phyloP scores from a whole-genome alignment of 2,113 vertebrate genomes.

The Coreoperca whiteheadi region DNA sequence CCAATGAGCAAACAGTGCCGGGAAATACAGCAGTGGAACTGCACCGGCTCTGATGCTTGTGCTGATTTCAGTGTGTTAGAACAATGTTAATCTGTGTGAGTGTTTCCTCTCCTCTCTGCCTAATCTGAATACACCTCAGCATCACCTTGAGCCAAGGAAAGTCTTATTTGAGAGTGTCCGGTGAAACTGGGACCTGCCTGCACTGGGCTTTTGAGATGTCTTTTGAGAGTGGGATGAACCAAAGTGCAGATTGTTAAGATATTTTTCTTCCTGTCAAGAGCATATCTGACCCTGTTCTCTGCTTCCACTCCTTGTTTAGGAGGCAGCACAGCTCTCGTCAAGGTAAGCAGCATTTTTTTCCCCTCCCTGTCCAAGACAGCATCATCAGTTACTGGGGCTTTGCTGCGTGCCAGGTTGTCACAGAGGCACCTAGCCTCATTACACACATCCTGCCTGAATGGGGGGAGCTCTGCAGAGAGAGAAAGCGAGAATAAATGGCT shows the following conservation, averaged over 20 bases:
- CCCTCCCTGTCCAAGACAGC: slow-evolving; percentile 17
- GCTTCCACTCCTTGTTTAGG: slow-evolving; percentile 45
- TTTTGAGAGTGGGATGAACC: slow-evolving; percentile 62
- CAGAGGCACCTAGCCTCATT: slow-evolving; percentile 76
- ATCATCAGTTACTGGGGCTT: slow-evolving; percentile 53
- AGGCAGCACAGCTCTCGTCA: slow-evolving; percentile 56
- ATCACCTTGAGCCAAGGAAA: slow-evolving; percentile 49
- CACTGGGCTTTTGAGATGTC: slow-evolving; percentile 44
- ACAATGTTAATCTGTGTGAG: slow-evolving; percentile 71
- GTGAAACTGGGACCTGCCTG: slow-evolving; percentile 44
- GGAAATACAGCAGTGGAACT: slow-evolving; percentile 84
- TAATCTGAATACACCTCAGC: slow-evolving; percentile 49
- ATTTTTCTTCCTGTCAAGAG: slow-evolving; percentile 39
- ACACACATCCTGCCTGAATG: slow-evolving; percentile 58
- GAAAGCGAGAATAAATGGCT: slow-evolving; percentile 57
- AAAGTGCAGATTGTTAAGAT: slow-evolving; percentile 64
- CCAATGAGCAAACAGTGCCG: slow-evolving; percentile 82
- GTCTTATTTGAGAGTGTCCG: slow-evolving; percentile 49
- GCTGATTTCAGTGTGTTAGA: slow-evolving; percentile 73
- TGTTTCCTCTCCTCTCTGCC: slow-evolving; percentile 48
- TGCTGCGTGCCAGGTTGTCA: slow-evolving; percentile 66
- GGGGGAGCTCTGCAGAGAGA: slow-evolving; percentile 42
- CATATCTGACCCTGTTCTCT: slow-evolving; percentile 29
- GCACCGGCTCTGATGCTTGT: slow-evolving; percentile 71
- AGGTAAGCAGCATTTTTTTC: slow-evolving; percentile 66